Percentiles rank a stretch among this genome's conserved stretches.
These are phyloP conservation scores for Ips typographus DNA, from an alignment of 1,140 invertebrate genomes.

Conservation along the genomic window DNA sequence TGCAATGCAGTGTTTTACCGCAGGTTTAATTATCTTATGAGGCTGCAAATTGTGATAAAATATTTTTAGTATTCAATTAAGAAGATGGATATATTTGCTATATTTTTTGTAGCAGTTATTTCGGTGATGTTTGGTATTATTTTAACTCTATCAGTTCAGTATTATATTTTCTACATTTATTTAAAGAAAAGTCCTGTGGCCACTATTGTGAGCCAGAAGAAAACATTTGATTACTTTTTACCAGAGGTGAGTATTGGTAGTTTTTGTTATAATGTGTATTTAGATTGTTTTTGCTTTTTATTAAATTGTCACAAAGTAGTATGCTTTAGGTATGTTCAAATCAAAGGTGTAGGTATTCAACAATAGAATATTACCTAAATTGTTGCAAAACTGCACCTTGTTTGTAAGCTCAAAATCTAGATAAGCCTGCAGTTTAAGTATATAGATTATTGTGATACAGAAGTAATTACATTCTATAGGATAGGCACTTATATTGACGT, in stretches of 20 bases:
- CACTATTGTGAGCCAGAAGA: slow-evolving; percentile 49
- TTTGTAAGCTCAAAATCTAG: no score
- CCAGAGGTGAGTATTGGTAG: slow-evolving; percentile 50
- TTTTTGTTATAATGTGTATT: neutral
- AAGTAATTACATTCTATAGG: no score
- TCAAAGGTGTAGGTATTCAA: no score
- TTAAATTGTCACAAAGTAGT: no score
- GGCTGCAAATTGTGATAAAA: slow-evolving; percentile 35
- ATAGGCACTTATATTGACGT: no score
- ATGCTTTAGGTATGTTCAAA: no score
- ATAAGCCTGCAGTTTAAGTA: no score
- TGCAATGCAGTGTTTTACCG: no score
- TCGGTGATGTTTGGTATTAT: slow-evolving; percentile 52
- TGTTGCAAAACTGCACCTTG: no score
- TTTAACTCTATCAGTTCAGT: slow-evolving; percentile 55
- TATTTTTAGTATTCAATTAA: neutral
- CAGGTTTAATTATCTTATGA: no score
- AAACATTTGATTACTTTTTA: slow-evolving; percentile 53
- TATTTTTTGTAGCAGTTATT: slow-evolving; percentile 37
- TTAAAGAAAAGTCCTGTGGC: slow-evolving; percentile 54
- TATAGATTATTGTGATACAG: no score
- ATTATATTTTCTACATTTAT: slow-evolving; percentile 56
- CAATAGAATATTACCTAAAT: no score
- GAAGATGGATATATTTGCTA: slow-evolving; percentile 41
- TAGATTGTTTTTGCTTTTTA: neutral